Base-by-base conservation (phyloP, 2,888 invertebrate genomes). In the Dexiosoma caninum region DNA sequence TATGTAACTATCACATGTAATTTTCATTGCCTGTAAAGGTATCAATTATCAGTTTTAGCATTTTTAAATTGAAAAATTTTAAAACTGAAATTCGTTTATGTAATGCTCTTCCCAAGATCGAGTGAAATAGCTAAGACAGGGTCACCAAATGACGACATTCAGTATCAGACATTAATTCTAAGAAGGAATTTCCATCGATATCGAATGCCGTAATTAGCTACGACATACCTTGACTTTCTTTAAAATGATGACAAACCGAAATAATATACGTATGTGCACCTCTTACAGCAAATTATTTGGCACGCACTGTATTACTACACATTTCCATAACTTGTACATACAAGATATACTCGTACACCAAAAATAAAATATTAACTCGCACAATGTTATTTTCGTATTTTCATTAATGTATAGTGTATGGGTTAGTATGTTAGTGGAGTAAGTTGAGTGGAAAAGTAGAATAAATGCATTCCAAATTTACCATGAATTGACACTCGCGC, bases 351-450 rank as follows among this genome's bases (percentile, higher is more conserved):
- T 10, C 14, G 9, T 19, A 12, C 10, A 46, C 19, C 40, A 7
- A 57, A 40, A 37, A 23, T 14, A 59, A 44, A 14, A 60, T 42
- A 44, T 59, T 42, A 40, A 42, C 42, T 42, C 14, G 16, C 12
- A 40, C 21, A 23, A 16, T 59, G 37, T 37, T 72, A 23, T 67
- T 67, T 46, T 49, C 14, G 10, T 53, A 12, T 40, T 19, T 59
- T 46, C 16, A 49, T 53, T n/a, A 32, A 30, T 27, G n/a, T 57
- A 44, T 16, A 44, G n/a, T 74, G 80, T 84, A 67, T 83, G 83
- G 84, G 84, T 84, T 82, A 84, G 81, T 84, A 82, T 84, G 84
- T 83, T 84, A 84, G 82, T 84, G 80, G 82, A 81, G 62, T 81
- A 81, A 74, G 76, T 75, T 74, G 82, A 80, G 77, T 78, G 67